Evolutionary conservation across 35 echinoderm and acorn worm species (phyloP).

Genomic region (Ophiothrix spiculata): DNA sequence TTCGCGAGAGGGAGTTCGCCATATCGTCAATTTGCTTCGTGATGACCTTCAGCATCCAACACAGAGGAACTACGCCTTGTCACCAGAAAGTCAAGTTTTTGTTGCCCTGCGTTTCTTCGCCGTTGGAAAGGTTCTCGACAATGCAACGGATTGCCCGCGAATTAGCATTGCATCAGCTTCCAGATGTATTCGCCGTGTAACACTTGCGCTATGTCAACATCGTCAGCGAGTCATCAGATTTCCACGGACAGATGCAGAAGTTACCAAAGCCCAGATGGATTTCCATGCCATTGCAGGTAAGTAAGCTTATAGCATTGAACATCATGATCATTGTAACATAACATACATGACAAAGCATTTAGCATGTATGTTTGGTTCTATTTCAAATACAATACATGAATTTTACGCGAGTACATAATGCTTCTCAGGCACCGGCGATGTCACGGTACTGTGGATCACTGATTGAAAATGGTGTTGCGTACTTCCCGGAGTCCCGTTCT

Average conservation of each 20-base stretch:
- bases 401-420: no score
- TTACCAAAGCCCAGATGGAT: background rate
- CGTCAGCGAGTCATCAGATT: background rate
- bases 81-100: background rate
- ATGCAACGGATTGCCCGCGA: background rate
- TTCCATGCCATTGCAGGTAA: background rate
- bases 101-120: background rate
- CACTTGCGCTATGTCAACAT: background rate
- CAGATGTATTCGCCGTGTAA: background rate
- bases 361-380: no score
- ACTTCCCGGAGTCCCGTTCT: no score
- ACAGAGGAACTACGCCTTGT: background rate
- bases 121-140: background rate
- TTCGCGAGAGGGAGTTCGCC: background rate
- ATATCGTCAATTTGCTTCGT: background rate
- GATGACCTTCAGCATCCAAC: background rate
- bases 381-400: no score
- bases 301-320: no score
- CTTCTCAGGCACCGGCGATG: no score
- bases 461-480: no score
- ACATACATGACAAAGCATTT: no score
- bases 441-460: no score
- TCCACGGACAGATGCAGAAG: background rate
- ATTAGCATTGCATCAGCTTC: background rate
- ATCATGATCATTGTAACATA: no score